Evolutionary conservation across 1,140 invertebrate genomes (phyloP).

Genomic region (Drosophila sproati): DNA sequence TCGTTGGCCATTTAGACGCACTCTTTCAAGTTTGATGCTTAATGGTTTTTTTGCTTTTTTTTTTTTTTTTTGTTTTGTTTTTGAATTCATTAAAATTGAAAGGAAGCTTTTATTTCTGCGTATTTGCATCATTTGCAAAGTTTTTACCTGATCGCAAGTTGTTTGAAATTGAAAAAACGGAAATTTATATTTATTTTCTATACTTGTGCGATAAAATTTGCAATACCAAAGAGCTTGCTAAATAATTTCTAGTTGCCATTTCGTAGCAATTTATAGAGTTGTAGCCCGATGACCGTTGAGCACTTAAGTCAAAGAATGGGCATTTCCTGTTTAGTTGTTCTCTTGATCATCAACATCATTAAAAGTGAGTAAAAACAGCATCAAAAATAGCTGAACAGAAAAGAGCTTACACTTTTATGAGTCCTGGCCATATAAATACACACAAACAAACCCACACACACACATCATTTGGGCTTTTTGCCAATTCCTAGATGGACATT

Average conservation of each 20-base stretch:
- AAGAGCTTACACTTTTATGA: conserved; percentile 55
- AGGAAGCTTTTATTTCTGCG: too few relatives aligned
- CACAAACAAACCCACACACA: conserved; percentile 26
- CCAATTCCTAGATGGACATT: conserved; percentile 67
- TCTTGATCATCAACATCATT: conserved; percentile 59
- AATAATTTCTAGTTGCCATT: neutral
- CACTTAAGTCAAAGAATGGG: conserved; percentile 62
- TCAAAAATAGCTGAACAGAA: conserved; percentile 10
- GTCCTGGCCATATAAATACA: conserved; percentile 38
- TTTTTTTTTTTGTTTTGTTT: neutral
- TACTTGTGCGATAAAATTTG: too few relatives aligned
- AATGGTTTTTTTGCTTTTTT: conserved; percentile 2
- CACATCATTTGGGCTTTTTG: conserved; percentile 53
- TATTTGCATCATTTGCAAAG: too few relatives aligned
- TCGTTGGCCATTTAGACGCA: conserved; percentile 24
- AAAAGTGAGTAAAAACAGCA: conserved; percentile 28
- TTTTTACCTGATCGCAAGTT: too few relatives aligned
- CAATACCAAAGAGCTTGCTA: neutral
- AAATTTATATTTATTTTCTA: too few relatives aligned
- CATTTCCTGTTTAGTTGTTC: conserved; percentile 45
- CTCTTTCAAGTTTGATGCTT: conserved; percentile 19
- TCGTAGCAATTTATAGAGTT: neutral
- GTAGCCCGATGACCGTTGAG: conserved; percentile 12
- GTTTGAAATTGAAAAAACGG: too few relatives aligned
- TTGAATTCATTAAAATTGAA: too few relatives aligned